These are phyloP conservation scores for Heterohyrax brucei DNA, from an alignment of 2,797 vertebrate species.

Conservation along the genomic window DNA sequence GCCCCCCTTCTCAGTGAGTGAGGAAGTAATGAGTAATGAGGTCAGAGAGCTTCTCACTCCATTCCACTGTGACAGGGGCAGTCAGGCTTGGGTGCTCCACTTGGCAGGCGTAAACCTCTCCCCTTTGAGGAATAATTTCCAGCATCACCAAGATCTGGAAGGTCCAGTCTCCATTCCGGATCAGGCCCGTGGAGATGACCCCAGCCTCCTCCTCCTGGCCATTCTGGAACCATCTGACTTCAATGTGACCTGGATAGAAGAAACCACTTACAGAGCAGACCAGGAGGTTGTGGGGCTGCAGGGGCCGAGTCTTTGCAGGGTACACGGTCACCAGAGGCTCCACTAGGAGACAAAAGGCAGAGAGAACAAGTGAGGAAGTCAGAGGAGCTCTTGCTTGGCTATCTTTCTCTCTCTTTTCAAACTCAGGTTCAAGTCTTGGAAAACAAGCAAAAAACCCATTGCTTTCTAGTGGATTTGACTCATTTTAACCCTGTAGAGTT, in stretches of 20 bases:
- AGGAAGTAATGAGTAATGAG: accelerated
- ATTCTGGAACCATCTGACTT: constrained; percentile 25
- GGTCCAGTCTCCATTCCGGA: constrained; percentile 14
- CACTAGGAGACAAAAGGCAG: not conserved
- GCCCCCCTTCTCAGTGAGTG: accelerated
- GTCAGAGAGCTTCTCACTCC: constrained; percentile 17
- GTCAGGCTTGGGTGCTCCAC: constrained; percentile 56
- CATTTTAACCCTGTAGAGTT: too few relatives aligned
- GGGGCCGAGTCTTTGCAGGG: not conserved
- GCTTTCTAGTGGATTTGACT: too few relatives aligned
- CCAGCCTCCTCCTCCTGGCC: too few relatives aligned
- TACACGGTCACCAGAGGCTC: not conserved
- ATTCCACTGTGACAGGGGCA: not conserved
- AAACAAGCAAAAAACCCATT: too few relatives aligned
- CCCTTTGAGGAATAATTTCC: not conserved
- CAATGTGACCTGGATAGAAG: constrained; percentile 74
- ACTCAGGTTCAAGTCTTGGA: accelerated
- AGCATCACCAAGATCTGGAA: not conserved
- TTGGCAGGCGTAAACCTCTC: not conserved
- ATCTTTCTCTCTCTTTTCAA: accelerated
- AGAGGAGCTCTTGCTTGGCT: accelerated
- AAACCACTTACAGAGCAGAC: constrained; percentile 45
- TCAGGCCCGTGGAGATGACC: too few relatives aligned
- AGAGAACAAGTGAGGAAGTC: not conserved
- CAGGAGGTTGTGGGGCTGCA: not conserved